Evolutionary conservation across 2,888 invertebrate genomes (phyloP).

Genomic region (Lamproptera curius): DNA sequence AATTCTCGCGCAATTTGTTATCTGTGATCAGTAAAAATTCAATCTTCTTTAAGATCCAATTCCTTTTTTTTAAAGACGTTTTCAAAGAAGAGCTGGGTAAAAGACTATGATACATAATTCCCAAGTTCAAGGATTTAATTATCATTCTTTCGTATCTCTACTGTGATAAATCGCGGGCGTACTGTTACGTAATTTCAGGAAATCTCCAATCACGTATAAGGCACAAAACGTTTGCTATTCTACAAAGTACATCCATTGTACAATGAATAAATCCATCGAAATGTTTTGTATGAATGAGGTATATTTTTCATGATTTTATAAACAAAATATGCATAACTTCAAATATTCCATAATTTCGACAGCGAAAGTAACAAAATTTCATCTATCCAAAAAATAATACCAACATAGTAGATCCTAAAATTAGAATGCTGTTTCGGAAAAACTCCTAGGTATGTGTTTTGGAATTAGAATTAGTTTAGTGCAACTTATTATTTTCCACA

Average conservation of each 20-base stretch:
- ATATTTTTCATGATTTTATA: no score
- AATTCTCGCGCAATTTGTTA: background rate
- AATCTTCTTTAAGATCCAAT: no score
- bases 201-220: background rate
- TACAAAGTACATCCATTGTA: background rate
- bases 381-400: no score
- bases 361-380: no score
- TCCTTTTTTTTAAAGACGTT: no score
- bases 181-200: background rate
- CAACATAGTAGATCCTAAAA: background rate
- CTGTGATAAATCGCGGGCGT: background rate
- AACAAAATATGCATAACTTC: background rate
- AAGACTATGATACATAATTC: no score
- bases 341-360: background rate
- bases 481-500: background rate
- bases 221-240: background rate
- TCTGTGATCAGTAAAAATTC: no score
- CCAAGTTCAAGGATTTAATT: no score
- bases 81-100: no score
- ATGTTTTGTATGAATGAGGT: no score
- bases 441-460: background rate
- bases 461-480: background rate
- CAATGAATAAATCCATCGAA: no score
- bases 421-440: background rate
- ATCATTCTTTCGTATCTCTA: background rate